These are phyloP conservation scores for Brachionus calyciflorus DNA, from an alignment of 1,140 invertebrate species.

Conservation along the genomic window DNA sequence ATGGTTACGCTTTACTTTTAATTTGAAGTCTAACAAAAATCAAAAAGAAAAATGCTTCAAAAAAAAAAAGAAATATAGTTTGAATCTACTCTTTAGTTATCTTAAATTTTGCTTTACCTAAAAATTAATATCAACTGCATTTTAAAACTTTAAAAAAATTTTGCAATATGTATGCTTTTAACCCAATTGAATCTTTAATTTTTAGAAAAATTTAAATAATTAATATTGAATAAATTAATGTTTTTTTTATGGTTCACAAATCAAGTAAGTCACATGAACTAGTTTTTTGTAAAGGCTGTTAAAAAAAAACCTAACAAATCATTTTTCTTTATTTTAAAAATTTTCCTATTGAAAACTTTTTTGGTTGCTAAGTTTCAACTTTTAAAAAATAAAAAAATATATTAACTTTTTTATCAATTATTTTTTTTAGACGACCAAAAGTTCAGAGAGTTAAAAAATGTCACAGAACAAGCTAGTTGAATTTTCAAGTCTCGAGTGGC, in stretches of 20 bases:
- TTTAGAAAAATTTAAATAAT: background rate
- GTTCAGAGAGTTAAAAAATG: background rate
- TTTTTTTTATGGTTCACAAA: no score
- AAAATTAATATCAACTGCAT: background rate
- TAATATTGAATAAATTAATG: background rate
- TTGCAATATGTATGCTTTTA: constrained; percentile 24
- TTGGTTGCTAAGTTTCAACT: constrained; percentile 20
- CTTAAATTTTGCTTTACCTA: constrained; percentile 3
- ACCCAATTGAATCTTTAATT: constrained; percentile 6
- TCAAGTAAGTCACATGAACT: no score
- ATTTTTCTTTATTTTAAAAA: no score
- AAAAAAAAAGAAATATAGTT: no score
- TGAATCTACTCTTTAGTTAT: no score
- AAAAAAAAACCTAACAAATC: no score
- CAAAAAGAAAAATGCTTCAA: no score
- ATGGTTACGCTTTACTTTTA: no score
- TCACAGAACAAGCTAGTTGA: constrained; percentile 5
- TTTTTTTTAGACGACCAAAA: background rate
- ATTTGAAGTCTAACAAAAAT: no score
- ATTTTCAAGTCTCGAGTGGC: background rate
- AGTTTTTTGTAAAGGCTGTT: no score
- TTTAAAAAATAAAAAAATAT: background rate
- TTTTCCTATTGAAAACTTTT: no score
- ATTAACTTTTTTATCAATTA: background rate
- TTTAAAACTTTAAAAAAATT: constrained; percentile 6